Evolutionary conservation across 1,140 invertebrate genomes (phyloP).

Genomic region (Pollicipes pollicipes): DNA sequence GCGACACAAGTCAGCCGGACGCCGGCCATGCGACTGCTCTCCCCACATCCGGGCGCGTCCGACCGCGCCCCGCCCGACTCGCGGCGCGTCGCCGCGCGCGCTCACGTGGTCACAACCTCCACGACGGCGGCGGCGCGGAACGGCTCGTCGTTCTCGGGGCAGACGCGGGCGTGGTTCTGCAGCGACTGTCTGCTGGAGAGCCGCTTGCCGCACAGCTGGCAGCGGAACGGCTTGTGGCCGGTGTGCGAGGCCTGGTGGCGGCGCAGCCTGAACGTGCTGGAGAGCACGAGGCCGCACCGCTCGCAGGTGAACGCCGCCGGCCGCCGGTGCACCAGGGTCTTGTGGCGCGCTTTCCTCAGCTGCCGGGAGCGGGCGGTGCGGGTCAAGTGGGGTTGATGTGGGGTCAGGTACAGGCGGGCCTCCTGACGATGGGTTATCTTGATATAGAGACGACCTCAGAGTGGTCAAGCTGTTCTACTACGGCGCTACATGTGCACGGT

Average conservation of each 20-base stretch:
- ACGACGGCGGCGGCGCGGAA: background rate
- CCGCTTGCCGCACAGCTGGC: constrained; percentile 18
- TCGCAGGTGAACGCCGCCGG: constrained; percentile 12
- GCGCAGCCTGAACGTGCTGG: constrained; percentile 44
- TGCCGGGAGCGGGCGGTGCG: background rate
- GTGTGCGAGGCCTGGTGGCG: constrained; percentile 22
- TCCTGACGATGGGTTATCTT: too few relatives aligned
- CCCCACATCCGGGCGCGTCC: background rate
- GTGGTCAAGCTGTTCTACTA: too few relatives aligned
- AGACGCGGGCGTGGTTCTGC: constrained; percentile 12
- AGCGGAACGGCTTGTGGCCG: constrained; percentile 19
- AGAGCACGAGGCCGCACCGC: constrained; percentile 28
- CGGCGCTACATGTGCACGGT: too few relatives aligned
- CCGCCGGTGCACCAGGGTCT: background rate
- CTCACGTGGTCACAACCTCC: background rate
- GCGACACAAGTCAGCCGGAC: too few relatives aligned
- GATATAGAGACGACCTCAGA: too few relatives aligned
- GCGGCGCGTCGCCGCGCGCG: background rate
- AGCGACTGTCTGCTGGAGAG: constrained; percentile 16
- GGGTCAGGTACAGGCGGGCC: too few relatives aligned
- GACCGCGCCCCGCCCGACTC: background rate
- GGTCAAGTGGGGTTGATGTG: too few relatives aligned
- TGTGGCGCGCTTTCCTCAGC: background rate
- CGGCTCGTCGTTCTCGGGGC: background rate
- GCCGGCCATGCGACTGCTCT: too few relatives aligned